Conservation (phyloP, 2,888 invertebrate species). For the Crepidodera aurea region DNA sequence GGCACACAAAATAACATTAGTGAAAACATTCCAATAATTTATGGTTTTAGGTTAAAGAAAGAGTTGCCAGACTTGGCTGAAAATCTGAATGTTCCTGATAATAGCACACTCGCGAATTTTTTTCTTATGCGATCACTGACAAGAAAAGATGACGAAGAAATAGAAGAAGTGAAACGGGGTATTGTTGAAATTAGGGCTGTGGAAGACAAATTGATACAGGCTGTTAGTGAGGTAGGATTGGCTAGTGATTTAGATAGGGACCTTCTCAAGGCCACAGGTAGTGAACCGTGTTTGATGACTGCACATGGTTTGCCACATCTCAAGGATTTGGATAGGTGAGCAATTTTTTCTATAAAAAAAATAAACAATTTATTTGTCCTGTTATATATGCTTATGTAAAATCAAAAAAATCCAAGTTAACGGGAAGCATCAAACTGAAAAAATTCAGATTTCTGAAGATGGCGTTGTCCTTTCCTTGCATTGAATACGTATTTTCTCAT, state of each 20-base stretch:
- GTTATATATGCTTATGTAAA: too few species aligned
- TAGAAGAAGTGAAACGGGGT: background rate
- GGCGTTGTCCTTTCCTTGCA: too few species aligned
- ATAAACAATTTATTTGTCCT: background rate
- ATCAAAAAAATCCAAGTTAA: too few species aligned
- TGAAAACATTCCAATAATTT: too few species aligned
- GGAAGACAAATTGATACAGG: constrained; percentile 58
- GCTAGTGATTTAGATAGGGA: constrained; percentile 59
- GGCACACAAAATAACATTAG: too few species aligned
- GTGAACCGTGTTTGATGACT: constrained; percentile 53
- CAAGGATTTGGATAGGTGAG: constrained; percentile 60
- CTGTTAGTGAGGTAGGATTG: constrained; percentile 57
- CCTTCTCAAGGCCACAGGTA: constrained; percentile 57
- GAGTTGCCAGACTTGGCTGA: constrained; percentile 72
- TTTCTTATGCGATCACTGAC: constrained; percentile 61
- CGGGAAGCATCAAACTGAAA: too few species aligned
- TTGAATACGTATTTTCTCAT: too few species aligned
- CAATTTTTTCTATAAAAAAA: constrained; percentile 10
- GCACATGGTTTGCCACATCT: constrained; percentile 55
- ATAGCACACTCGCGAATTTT: constrained; percentile 75
- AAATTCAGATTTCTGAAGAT: too few species aligned
- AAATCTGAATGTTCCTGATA: constrained; percentile 73
- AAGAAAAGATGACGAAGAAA: constrained; percentile 41
- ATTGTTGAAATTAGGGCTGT: constrained; percentile 45
- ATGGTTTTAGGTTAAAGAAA: constrained; percentile 64